Evolutionary conservation across 2,888 invertebrate species (phyloP).

Genomic region (Philereme transversata): DNA sequence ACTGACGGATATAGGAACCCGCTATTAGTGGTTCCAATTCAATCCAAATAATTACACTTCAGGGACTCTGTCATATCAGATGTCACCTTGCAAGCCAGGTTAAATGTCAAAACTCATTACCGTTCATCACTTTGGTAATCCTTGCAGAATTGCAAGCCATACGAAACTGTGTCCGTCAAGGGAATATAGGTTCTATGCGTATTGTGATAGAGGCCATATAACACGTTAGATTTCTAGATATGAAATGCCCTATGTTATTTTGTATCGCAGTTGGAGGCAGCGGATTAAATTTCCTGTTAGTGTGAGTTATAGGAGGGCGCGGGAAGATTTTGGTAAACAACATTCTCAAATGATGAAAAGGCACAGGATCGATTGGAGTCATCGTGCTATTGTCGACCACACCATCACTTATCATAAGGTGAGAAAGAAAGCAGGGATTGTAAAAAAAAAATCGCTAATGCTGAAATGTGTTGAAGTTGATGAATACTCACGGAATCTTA

Average conservation of each 20-base stretch:
- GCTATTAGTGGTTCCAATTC: no score
- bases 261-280: conserved; percentile 52
- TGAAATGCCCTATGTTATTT: conserved; percentile 59
- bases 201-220: conserved; percentile 39
- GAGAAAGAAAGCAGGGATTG: no score
- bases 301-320: conserved; percentile 41
- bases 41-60: not conserved
- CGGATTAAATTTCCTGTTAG: conserved; percentile 57
- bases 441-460: no score
- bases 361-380: no score
- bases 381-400: no score
- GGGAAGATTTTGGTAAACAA: not conserved
- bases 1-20: no score
- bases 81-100: conserved; percentile 9
- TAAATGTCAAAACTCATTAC: conserved; percentile 33
- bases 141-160: conserved; percentile 23
- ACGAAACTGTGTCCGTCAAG: conserved; percentile 18
- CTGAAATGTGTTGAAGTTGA: no score
- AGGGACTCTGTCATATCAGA: conserved; percentile 11
- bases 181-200: conserved; percentile 40
- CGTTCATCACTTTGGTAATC: conserved; percentile 31
- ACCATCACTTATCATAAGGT: no score
- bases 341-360: no score
- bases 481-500: no score
- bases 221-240: conserved; percentile 50